A percentile compares a stretch with the other conserved stretches of the same genome.
These are phyloP conservation scores for Azorinus chamasolen DNA, from an alignment of 2,888 invertebrate genomes.

Conservation along the genomic window DNA sequence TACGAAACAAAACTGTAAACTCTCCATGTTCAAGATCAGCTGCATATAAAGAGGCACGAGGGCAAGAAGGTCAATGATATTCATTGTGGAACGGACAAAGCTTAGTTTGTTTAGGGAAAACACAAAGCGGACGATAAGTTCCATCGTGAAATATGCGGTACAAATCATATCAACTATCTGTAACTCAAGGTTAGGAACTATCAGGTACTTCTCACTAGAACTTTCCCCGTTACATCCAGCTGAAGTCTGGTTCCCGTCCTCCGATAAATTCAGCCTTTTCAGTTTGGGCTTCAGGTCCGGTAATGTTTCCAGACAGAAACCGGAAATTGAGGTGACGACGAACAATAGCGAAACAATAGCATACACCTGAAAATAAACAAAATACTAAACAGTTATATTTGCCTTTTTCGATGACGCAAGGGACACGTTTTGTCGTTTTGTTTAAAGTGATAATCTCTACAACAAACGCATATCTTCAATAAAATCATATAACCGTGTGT, in stretches of 20 bases:
- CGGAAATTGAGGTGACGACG: constrained; percentile 83
- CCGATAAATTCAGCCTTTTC: constrained; percentile 17
- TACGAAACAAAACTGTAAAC: constrained; percentile 80
- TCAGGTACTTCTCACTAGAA: constrained; percentile 56
- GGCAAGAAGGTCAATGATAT: constrained; percentile 84
- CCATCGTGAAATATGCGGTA: constrained; percentile 84
- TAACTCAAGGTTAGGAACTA: constrained; percentile 72
- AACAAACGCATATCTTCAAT: too few relatives aligned
- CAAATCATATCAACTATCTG: constrained; percentile 83
- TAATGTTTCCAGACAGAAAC: constrained; percentile 84
- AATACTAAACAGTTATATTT: neutral
- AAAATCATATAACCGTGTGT: too few relatives aligned
- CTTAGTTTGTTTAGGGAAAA: constrained; percentile 81
- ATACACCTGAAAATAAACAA: constrained; percentile 77
- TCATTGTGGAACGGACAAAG: constrained; percentile 83
- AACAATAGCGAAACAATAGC: constrained; percentile 84
- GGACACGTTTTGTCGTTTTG: too few relatives aligned
- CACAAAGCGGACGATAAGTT: constrained; percentile 81
- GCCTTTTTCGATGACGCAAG: neutral
- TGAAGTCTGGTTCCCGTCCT: constrained; percentile 35
- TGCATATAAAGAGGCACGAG: constrained; percentile 85
- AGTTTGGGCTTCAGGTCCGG: constrained; percentile 74
- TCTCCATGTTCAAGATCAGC: constrained; percentile 80
- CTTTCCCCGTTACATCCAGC: constrained; percentile 65
- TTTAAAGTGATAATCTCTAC: too few relatives aligned